Conservation (phyloP, 2,113 vertebrate genomes). For the Balaeniceps rex region DNA sequence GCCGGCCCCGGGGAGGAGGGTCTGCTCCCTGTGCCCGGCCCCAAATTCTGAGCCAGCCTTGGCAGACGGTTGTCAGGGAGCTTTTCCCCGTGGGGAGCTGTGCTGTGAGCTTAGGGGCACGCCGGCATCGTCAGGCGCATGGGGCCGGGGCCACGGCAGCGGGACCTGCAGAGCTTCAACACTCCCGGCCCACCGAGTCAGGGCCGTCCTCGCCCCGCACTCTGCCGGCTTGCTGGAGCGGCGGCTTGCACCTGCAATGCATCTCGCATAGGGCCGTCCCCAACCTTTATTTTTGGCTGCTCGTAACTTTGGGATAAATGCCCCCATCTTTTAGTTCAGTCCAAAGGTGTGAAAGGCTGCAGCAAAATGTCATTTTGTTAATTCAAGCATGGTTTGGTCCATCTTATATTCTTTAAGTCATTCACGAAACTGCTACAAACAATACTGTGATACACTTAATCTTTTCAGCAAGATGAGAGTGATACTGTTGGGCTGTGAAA, state of each 20-base stretch:
- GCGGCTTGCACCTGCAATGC: background rate
- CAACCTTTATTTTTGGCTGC: background rate
- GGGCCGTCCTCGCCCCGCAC: fast-evolving
- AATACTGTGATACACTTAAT: background rate
- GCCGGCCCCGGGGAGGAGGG: background rate
- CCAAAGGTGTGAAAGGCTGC: background rate
- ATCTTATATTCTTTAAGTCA: fast-evolving
- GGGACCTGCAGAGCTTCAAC: background rate
- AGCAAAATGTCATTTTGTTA: background rate
- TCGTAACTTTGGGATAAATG: background rate
- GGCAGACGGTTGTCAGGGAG: background rate
- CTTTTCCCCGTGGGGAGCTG: background rate
- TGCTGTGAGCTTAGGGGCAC: background rate
- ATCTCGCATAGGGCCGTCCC: background rate
- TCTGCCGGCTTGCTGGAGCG: background rate
- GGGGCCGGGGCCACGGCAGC: background rate
- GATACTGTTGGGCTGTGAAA: background rate
- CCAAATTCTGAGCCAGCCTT: background rate
- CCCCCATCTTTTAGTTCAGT: background rate
- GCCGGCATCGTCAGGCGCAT: background rate
- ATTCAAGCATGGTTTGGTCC: background rate
- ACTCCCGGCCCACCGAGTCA: too few relatives aligned
- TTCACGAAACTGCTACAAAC: background rate
- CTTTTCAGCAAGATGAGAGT: background rate
- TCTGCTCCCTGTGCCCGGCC: background rate